Evolutionary conservation across 1,140 invertebrate species (phyloP), one percentile per base, ranked within the genome.

Genomic region (Orussus abietinus): DNA sequence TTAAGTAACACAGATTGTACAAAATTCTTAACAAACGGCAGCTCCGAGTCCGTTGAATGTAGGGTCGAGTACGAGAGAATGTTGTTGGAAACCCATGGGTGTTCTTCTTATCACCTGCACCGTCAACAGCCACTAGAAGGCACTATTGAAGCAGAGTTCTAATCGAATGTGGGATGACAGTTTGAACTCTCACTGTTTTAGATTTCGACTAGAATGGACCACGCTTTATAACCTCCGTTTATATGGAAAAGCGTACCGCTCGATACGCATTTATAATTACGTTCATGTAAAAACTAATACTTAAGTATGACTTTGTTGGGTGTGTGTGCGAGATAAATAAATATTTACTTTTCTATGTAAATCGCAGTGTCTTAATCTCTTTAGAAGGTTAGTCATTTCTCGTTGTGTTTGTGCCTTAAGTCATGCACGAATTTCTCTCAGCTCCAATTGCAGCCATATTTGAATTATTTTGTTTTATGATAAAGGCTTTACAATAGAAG

Each of bases 81-180:
- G 62, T 55, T 69, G 45, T 57, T 70, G 42, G 49, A 66, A 43
- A 69, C 67, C 19, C 67, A 70, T 45, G 66, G 67, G 36, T 69
- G 66, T 40, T 54, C 57, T 6, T 37, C 53, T 28, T 66, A 70
- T 45, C 67, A 70, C 42, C 55, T 62, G 40, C 46, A 59, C 34
- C 43, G 57, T 11, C 50, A 59, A 36, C 51, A 51, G 43, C 45
- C 53, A 10, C 13, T 50, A 15, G 48, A 42, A 38, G 46, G 58
- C 30, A 36, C 29, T 42, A 41, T 35, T 7, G 64, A 66, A 22
- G 38, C 63, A 36, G 66, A 69, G 45, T 69, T 69, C 43, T 69
- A 45, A 57, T 19, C 38, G 21, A 28, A 6, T 25, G 6, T 7
- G 6, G 18, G 13, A 36, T 20, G 3, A 19, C 11, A 17, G 34